Base-by-base conservation (phyloP, 2,113 vertebrate species). In the Enhydra lutris region DNA sequence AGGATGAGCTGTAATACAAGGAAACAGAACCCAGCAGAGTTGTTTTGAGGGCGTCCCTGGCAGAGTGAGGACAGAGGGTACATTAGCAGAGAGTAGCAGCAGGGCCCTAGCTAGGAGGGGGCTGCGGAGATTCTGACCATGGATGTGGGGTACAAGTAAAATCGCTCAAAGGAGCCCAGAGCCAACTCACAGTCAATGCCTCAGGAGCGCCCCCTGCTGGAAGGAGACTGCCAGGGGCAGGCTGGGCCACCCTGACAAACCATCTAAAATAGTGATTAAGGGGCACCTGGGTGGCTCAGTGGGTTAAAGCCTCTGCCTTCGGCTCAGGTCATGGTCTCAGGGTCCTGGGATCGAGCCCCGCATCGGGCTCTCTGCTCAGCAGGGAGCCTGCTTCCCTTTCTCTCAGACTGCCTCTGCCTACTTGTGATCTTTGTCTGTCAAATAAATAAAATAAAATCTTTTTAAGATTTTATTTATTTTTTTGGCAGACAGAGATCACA, bases 61-160 rank as follows among this genome's bases (percentile, higher is more conserved):
- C 42, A 88, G 76, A 94, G 31, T 9, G 20, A 80, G 26, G 29
- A 18, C 0, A 91, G 85, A 89, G 21, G 2, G 11, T 4, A 18
- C 2, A 0, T 7, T 9, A 6, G 18, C 34, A n/a, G 17, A 81
- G 26, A 36, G 9, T 0, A 45, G 42, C 24, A 31, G 23, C 0
- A 29, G 21, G 67, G 7, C 7, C 36, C 50, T 57, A 86, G 92
- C 23, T 7, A 7, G 18, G 13, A 50, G 24, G 21, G 18, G 1
- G 9, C 29, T 89, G 42, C 39, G n/a, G 63, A 9, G 67, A 55
- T 39, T 79, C 12, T 76, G 26, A 84, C 12, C 3, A 31, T 4
- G 21, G 11, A 42, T 4, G 29, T 12, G 4, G 9, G 11, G 11
- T 13, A 1, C 42, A 76, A 15, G 3, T 65, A 31, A 55, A 63